These are phyloP conservation scores for Pecten maximus DNA, from an alignment of 2,888 invertebrate genomes.

Conservation along the genomic window DNA sequence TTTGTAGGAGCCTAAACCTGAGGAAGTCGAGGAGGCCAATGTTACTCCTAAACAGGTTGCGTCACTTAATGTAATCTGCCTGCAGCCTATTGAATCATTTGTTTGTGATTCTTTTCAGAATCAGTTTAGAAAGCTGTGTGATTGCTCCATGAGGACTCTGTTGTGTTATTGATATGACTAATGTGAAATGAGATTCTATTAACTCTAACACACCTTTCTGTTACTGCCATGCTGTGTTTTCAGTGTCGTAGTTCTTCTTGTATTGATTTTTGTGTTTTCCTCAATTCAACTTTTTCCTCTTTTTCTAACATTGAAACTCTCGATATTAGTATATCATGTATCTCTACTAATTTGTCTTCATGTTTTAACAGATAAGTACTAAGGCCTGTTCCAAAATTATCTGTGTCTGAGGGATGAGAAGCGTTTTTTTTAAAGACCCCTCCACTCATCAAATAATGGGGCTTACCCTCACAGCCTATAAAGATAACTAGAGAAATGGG, in stretches of 20 bases:
- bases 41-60: conserved; percentile 45
- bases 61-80: neutral
- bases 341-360: too few species aligned
- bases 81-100: neutral
- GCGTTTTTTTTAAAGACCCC: too few species aligned
- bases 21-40: conserved; percentile 41
- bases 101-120: neutral
- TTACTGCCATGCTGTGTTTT: neutral
- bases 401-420: too few species aligned
- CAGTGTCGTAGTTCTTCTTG: neutral
- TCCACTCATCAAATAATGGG: too few species aligned
- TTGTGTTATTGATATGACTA: neutral
- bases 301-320: neutral
- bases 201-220: too few species aligned
- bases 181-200: neutral
- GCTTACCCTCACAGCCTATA: too few species aligned
- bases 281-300: too few species aligned
- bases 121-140: neutral
- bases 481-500: too few species aligned
- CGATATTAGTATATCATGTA: too few species aligned
- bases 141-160: neutral
- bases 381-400: too few species aligned
- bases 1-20: neutral
- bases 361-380: too few species aligned
- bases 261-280: neutral